A percentile compares a stretch with the other conserved stretches of the same genome.
phyloP scores from a whole-genome alignment of 2,888 invertebrate genomes.

The Cheilosia vulpina region DNA sequence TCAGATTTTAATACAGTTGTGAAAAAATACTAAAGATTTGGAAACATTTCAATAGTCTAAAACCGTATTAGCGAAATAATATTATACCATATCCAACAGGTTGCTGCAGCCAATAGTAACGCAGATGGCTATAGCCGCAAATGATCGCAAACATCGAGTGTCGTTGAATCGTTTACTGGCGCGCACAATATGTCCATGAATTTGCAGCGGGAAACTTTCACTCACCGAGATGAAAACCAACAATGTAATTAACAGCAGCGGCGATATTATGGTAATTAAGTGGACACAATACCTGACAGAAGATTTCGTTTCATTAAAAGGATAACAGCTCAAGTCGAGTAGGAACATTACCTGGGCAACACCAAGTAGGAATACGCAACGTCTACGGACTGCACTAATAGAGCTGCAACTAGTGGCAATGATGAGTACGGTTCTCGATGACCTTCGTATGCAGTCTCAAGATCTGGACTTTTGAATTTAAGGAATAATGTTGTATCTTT shows the following conservation, averaged over 20 bases:
- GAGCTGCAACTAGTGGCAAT: conserved; percentile 86
- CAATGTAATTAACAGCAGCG: conserved; percentile 81
- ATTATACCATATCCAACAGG: conserved; percentile 86
- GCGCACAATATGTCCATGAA: conserved; percentile 84
- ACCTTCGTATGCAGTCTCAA: conserved; percentile 88
- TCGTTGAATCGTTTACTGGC: conserved; percentile 86
- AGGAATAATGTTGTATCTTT: conserved; percentile 88
- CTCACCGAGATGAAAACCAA: conserved; percentile 82
- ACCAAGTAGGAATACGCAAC: conserved; percentile 85
- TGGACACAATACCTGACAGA: conserved; percentile 79
- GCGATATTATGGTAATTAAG: conserved; percentile 80
- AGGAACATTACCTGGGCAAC: conserved; percentile 84
- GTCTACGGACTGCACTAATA: conserved; percentile 86
- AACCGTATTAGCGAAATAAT: not conserved
- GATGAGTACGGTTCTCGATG: conserved; percentile 88
- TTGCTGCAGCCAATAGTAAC: conserved; percentile 86
- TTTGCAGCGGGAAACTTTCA: conserved; percentile 82
- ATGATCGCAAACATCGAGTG: conserved; percentile 85
- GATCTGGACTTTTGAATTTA: conserved; percentile 87
- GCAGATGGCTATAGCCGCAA: conserved; percentile 85
- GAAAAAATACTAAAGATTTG: conserved; percentile 77
- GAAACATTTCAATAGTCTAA: not conserved
- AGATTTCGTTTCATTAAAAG: not conserved
- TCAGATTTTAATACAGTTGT: conserved; percentile 77
- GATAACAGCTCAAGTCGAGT: not conserved